A percentile compares a stretch with the other conserved stretches of the same genome.
Evolutionary conservation across 2,113 vertebrate species (phyloP).

Genomic region (Pomatorhinus ruficollis): DNA sequence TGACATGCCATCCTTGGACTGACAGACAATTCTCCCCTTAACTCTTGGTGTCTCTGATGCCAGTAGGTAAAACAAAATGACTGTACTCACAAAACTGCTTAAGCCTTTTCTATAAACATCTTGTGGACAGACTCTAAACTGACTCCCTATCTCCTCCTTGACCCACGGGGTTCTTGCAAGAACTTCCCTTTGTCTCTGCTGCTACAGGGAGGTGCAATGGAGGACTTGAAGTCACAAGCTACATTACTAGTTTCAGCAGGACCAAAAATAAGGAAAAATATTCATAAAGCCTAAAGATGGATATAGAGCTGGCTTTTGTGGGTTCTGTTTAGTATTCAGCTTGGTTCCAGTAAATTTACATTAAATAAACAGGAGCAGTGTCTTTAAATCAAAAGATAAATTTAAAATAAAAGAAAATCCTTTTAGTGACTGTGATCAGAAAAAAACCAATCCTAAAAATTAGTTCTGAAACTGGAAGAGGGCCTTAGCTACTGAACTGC

Average conservation of each 20-base stretch:
- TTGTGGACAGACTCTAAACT: background rate
- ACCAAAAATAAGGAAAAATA: background rate
- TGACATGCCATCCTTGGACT: background rate
- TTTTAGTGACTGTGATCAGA: background rate
- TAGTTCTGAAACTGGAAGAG: background rate
- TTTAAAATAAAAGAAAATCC: background rate
- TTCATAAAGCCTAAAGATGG: background rate
- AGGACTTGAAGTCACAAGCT: background rate
- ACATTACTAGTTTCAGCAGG: background rate
- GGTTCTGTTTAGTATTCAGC: background rate
- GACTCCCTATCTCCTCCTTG: background rate
- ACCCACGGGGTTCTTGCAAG: background rate
- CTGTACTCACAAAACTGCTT: background rate
- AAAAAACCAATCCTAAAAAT: background rate
- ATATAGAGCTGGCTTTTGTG: background rate
- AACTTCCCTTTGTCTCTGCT: background rate
- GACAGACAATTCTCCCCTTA: background rate
- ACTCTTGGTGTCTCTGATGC: background rate
- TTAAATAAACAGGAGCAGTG: background rate
- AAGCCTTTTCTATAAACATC: background rate
- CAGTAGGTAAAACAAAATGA: background rate
- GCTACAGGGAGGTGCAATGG: background rate
- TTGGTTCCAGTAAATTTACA: background rate
- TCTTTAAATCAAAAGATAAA: background rate
- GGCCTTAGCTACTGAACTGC: background rate